Conservation (phyloP, 2,888 invertebrate genomes). For the Folsomia manolachei region DNA sequence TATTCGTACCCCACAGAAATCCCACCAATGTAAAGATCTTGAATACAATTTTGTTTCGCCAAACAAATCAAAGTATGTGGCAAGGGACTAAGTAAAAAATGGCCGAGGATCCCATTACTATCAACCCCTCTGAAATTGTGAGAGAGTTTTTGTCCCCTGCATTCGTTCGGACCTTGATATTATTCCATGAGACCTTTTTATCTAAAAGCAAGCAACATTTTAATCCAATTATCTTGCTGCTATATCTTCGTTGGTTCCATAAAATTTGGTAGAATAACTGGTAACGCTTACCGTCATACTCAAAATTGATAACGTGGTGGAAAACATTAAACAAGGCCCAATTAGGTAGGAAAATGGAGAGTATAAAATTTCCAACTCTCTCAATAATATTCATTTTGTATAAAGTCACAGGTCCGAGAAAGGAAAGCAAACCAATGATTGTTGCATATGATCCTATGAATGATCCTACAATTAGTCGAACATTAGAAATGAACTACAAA, state of each 20-base stretch:
- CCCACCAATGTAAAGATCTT: constrained; percentile 28
- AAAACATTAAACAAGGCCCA: constrained; percentile 42
- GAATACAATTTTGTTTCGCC: constrained; percentile 25
- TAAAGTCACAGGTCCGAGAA: constrained; percentile 15
- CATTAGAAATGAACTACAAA: too few species aligned
- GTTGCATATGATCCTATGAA: constrained; percentile 21
- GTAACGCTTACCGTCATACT: constrained; percentile 31
- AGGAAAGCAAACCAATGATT: constrained; percentile 8
- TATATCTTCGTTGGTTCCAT: not conserved
- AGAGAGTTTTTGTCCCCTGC: not conserved
- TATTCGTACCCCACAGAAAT: constrained; percentile 26
- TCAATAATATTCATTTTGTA: constrained; percentile 17
- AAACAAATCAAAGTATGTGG: constrained; percentile 30
- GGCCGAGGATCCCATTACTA: constrained; percentile 1
- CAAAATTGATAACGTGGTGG: constrained; percentile 27
- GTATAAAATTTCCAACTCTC: constrained; percentile 9
- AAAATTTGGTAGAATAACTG: not conserved
- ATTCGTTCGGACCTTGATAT: not conserved
- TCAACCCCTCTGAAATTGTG: not conserved
- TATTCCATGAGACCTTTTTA: constrained; percentile 23
- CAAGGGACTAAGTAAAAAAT: constrained; percentile 28
- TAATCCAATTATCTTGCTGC: not conserved
- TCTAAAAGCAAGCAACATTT: constrained; percentile 15
- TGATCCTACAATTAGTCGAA: not conserved
- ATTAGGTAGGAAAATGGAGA: constrained; percentile 36